phyloP scores from a whole-genome alignment of 2,797 vertebrate species.

The Yasuhikotakia modesta region DNA sequence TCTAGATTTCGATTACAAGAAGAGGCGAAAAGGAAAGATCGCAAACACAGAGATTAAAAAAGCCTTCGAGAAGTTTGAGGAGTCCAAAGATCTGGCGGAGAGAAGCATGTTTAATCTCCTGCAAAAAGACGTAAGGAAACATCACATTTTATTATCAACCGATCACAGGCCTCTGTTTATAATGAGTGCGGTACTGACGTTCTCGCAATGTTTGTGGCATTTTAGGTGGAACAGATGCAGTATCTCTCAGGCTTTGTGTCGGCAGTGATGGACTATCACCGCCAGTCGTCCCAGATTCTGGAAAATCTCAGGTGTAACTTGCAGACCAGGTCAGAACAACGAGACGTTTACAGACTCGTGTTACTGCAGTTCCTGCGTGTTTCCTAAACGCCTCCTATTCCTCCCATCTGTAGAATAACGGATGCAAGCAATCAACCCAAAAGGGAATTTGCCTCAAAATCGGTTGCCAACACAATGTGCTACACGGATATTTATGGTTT shows the following conservation, averaged over 20 bases:
- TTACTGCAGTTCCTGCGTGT: neutral
- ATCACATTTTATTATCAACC: neutral
- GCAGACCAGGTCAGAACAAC: conserved; percentile 78
- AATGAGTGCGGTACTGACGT: neutral
- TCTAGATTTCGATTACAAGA: conserved; percentile 87
- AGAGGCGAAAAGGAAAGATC: conserved; percentile 81
- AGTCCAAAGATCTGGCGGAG: conserved; percentile 89
- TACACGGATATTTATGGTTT: conserved; percentile 75
- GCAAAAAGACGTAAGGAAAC: conserved; percentile 87
- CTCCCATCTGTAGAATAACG: conserved; percentile 75
- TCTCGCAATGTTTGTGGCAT: neutral
- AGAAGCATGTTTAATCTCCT: conserved; percentile 90
- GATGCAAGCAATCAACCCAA: conserved; percentile 77
- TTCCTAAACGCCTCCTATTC: neutral
- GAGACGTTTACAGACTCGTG: neutral
- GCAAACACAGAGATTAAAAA: conserved; percentile 78
- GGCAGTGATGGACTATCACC: conserved; percentile 85
- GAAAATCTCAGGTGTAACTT: conserved; percentile 82
- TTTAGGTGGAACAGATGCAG: conserved; percentile 84
- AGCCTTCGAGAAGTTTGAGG: conserved; percentile 88
- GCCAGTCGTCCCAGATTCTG: conserved; percentile 79
- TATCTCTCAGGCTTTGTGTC: conserved; percentile 82
- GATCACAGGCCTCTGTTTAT: neutral
- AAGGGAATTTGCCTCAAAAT: conserved; percentile 77
- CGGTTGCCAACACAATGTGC: conserved; percentile 66